phyloP scores from a whole-genome alignment of 2,113 vertebrate genomes.

The Cinclus cinclus region DNA sequence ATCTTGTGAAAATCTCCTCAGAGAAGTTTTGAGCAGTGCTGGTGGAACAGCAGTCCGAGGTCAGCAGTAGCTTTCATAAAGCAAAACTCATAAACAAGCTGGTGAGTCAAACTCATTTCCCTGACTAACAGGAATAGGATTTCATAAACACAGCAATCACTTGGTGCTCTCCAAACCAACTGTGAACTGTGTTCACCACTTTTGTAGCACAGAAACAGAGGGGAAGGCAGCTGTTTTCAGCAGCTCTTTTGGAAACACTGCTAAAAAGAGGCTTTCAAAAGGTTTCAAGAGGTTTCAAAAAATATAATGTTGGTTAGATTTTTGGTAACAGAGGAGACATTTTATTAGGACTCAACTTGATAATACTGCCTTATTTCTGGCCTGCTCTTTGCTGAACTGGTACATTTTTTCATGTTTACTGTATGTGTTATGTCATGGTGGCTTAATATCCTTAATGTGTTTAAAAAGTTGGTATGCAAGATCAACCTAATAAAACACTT shows the following conservation, averaged over 20 bases:
- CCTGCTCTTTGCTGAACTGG: not conserved
- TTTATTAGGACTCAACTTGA: not conserved
- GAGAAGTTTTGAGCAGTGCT: not conserved
- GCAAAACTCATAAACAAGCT: slow-evolving; percentile 38
- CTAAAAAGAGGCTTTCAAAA: not conserved
- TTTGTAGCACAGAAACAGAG: not conserved
- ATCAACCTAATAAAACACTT: not conserved
- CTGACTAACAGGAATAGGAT: slow-evolving; percentile 53
- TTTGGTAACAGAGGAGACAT: not conserved
- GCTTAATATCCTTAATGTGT: not conserved
- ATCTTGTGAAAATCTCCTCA: not conserved
- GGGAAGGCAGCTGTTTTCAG: not conserved
- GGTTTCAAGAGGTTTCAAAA: not conserved
- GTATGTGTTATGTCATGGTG: not conserved
- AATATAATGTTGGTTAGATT: not conserved
- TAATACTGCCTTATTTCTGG: not conserved
- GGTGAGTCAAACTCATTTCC: slow-evolving; percentile 62
- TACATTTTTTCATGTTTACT: not conserved
- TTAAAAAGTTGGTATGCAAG: not conserved
- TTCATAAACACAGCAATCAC: slow-evolving; percentile 51
- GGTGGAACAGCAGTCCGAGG: not conserved
- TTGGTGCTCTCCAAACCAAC: not conserved
- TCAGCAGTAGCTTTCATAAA: slow-evolving; percentile 21
- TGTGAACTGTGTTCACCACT: not conserved
- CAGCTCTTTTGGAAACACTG: not conserved